Conservation (phyloP, 2,113 vertebrate species). For the Potamarius usumacintae region DNA sequence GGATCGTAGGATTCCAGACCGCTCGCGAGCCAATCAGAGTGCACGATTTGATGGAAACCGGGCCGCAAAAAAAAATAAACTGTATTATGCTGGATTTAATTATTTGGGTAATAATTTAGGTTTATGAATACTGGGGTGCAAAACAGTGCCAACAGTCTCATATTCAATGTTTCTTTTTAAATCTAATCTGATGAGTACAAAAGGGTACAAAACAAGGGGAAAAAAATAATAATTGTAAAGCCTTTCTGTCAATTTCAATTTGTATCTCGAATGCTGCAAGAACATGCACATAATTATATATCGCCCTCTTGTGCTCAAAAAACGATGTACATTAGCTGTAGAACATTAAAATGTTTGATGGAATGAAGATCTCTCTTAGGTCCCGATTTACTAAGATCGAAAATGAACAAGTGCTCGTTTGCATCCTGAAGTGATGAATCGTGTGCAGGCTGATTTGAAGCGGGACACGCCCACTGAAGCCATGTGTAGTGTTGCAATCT, state of each 20-base stretch:
- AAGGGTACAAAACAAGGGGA: not conserved
- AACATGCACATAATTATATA: not conserved
- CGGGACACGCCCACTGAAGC: not conserved
- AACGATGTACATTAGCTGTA: not conserved
- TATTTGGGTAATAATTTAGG: not conserved
- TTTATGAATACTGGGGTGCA: not conserved
- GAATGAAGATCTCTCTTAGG: too few species aligned
- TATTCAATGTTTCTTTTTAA: not conserved
- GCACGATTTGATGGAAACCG: too few species aligned
- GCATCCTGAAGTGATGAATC: not conserved
- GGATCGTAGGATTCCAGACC: too few species aligned
- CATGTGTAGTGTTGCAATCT: not conserved
- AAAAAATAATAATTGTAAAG: not conserved
- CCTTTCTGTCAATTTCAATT: not conserved
- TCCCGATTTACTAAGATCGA: not conserved
- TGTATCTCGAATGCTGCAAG: not conserved
- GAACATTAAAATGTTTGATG: not conserved
- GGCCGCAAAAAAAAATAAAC: too few species aligned
- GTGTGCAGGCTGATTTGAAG: not conserved
- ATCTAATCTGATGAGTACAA: not conserved
- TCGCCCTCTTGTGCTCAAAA: constrained; percentile 7
- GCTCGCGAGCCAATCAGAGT: too few species aligned
- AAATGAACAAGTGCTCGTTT: not conserved
- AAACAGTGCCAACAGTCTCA: not conserved
- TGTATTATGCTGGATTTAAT: not conserved